Conservation (phyloP, 2,888 invertebrate species). For the Prosopocoilus inquinatus region DNA sequence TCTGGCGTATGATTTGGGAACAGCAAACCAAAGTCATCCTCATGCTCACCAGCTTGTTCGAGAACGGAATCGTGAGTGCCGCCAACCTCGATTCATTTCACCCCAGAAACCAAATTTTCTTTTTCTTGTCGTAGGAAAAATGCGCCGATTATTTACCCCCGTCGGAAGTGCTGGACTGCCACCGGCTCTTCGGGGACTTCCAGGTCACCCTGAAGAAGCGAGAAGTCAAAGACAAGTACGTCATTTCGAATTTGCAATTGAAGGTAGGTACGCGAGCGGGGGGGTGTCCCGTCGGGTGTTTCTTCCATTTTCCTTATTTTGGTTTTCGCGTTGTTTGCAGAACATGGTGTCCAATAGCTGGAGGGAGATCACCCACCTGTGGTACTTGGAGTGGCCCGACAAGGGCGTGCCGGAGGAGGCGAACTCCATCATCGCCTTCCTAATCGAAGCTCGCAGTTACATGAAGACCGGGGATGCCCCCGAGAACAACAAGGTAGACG, state of each 20-base stretch:
- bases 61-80: conserved; percentile 75
- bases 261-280: too few relatives aligned
- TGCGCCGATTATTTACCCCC: conserved; percentile 91
- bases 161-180: conserved; percentile 87
- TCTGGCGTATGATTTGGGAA: conserved; percentile 97
- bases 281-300: neutral
- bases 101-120: neutral
- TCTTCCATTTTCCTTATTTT: neutral
- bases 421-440: conserved; percentile 80
- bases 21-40: conserved; percentile 85
- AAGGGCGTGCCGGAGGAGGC: conserved; percentile 82
- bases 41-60: conserved; percentile 87
- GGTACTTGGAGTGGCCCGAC: conserved; percentile 91
- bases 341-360: conserved; percentile 78
- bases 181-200: conserved; percentile 82
- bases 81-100: neutral
- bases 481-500: conserved; percentile 11
- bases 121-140: conserved; percentile 64
- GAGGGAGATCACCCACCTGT: conserved; percentile 86
- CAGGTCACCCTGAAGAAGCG: conserved; percentile 84
- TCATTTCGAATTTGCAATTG: conserved; percentile 80
- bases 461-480: conserved; percentile 38
- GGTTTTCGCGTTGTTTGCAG: too few relatives aligned
- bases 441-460: conserved; percentile 75
- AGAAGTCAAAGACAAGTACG: conserved; percentile 88